Conservation (phyloP, 2,888 invertebrate species). For the Microchrysa polita region DNA sequence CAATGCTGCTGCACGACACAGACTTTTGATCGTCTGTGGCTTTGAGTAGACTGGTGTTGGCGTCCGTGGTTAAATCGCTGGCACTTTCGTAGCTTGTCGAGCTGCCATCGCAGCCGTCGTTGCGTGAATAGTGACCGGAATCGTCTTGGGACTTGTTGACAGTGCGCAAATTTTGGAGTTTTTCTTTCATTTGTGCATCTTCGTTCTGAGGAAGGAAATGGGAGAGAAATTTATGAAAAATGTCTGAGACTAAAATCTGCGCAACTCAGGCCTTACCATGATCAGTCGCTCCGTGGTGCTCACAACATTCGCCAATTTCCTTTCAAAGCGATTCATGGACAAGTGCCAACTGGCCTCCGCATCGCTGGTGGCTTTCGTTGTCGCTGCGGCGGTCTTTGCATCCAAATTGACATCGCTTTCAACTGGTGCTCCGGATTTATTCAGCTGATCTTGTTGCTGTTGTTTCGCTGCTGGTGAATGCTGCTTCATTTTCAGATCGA, state of each 20-base stretch:
- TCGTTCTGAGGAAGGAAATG: constrained; percentile 55
- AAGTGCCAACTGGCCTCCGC: neutral
- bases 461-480: no score
- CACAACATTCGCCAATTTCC: constrained; percentile 57
- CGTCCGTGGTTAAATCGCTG: constrained; percentile 56
- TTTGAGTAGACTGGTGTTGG: constrained; percentile 53
- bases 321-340: constrained; percentile 52
- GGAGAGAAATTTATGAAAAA: constrained; percentile 1
- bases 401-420: constrained; percentile 3
- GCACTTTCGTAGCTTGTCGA: constrained; percentile 57
- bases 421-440: neutral
- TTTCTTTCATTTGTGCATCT: constrained; percentile 55
- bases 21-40: constrained; percentile 55
- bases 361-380: neutral
- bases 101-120: constrained; percentile 57
- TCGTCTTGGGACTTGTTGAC: constrained; percentile 55
- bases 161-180: constrained; percentile 7
- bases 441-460: constrained; percentile 24
- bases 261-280: constrained; percentile 19
- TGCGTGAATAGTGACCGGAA: constrained; percentile 61
- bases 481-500: neutral
- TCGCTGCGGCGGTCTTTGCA: neutral
- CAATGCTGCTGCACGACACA: constrained; percentile 56
- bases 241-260: no score
- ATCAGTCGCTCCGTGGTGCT: constrained; percentile 23